Conservation (phyloP, 2,888 invertebrate genomes). For the Oxyteleia sp. region DNA sequence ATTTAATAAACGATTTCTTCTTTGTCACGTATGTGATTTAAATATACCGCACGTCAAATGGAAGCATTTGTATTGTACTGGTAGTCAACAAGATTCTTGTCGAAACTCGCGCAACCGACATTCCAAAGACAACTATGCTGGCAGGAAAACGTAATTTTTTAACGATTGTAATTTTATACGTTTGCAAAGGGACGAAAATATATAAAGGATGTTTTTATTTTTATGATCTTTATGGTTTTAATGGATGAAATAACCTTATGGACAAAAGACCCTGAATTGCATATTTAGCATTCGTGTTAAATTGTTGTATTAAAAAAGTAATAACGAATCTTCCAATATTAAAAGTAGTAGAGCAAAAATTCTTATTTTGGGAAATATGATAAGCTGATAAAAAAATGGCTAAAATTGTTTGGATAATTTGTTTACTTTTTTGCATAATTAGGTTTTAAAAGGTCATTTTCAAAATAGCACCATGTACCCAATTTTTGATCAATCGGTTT, state of each 20-base stretch:
- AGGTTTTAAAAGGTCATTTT: no score
- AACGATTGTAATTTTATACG: background rate
- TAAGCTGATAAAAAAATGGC: no score
- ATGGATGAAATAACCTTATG: no score
- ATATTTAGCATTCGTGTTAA: background rate
- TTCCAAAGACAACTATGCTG: conserved; percentile 11
- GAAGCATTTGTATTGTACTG: background rate
- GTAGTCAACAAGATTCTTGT: conserved; percentile 25
- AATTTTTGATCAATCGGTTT: no score
- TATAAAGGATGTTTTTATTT: background rate
- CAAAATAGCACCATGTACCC: no score
- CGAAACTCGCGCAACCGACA: conserved; percentile 12
- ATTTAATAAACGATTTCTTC: no score
- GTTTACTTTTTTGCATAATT: no score
- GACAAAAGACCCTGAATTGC: background rate
- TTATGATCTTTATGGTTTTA: no score
- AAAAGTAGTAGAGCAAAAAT: no score
- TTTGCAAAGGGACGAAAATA: background rate
- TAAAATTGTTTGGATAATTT: no score
- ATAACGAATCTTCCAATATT: background rate
- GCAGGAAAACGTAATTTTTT: background rate
- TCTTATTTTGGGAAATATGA: no score
- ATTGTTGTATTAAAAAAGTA: background rate
- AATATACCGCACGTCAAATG: conserved; percentile 5
- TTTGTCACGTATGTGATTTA: background rate